Conservation (phyloP, 2,113 vertebrate species). For the Montifringilla adamsi region DNA sequence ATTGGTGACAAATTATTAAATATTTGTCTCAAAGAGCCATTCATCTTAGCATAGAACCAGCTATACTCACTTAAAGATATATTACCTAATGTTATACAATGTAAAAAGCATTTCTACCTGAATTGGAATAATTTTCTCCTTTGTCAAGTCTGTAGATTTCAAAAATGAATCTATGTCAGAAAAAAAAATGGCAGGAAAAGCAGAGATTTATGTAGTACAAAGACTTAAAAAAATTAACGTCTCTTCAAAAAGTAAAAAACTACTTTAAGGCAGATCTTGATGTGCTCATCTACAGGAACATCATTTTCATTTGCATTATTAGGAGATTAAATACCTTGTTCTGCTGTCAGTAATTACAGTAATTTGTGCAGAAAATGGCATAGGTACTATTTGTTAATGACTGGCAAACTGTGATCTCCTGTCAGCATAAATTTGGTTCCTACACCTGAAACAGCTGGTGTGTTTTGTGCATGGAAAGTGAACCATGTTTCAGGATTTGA, state of each 20-base stretch:
- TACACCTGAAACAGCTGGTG: neutral
- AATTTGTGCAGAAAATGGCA: conserved; percentile 15
- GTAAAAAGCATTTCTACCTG: neutral
- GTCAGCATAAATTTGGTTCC: neutral
- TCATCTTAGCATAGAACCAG: neutral
- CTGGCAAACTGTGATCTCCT: neutral
- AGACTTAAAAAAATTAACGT: neutral
- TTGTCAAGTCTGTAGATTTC: neutral
- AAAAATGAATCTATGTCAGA: neutral
- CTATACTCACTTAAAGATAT: neutral
- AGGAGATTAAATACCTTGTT: neutral
- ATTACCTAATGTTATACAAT: neutral
- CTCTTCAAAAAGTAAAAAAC: neutral
- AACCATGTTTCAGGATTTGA: neutral
- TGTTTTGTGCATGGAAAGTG: neutral
- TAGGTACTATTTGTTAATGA: neutral
- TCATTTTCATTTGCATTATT: neutral
- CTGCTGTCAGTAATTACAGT: neutral
- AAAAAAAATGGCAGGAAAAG: neutral
- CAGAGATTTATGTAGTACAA: neutral
- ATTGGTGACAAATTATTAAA: conserved; percentile 21
- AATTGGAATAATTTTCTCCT: neutral
- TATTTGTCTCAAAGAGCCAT: neutral
- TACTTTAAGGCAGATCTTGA: neutral
- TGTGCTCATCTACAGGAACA: neutral